A percentile compares a stretch with the other conserved stretches of the same genome.
Conservation (phyloP, 2,888 invertebrate species). For the Stomorhina lunata region DNA sequence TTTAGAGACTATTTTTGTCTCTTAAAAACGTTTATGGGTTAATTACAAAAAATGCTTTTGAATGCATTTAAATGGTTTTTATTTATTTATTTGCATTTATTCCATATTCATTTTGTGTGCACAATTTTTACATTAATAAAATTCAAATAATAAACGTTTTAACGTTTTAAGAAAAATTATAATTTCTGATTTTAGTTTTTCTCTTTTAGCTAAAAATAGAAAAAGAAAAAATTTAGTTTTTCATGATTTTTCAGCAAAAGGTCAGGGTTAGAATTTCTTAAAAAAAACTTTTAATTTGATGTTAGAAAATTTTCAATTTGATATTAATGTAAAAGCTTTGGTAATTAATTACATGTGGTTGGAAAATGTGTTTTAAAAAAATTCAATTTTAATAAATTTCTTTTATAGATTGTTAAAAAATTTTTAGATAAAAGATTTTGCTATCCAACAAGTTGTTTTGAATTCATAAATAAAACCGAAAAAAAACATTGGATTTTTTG, state of each 20-base stretch:
- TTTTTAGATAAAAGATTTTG: not conserved
- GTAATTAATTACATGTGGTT: not conserved
- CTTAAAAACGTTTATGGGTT: too few species aligned
- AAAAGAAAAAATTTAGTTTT: too few species aligned
- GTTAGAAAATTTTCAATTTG: not conserved
- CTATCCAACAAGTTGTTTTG: not conserved
- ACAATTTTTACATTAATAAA: conserved; percentile 25
- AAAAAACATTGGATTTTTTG: not conserved
- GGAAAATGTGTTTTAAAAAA: not conserved
- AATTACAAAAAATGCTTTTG: too few species aligned
- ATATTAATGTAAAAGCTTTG: not conserved
- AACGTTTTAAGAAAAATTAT: too few species aligned
- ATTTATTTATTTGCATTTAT: too few species aligned
- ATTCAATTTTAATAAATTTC: not conserved
- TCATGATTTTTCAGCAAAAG: conserved; percentile 26
- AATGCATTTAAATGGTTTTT: too few species aligned
- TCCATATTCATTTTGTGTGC: too few species aligned
- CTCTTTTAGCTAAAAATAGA: conserved; percentile 9
- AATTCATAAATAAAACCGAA: not conserved
- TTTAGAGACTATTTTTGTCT: too few species aligned
- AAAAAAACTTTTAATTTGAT: not conserved
- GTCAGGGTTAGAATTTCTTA: conserved; percentile 36
- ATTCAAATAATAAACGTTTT: conserved; percentile 4
- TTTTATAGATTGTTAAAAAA: not conserved
- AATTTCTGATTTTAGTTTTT: too few species aligned